Evolutionary conservation across 2,888 invertebrate genomes (phyloP).

Genomic region (Parascotia fuliginaria): DNA sequence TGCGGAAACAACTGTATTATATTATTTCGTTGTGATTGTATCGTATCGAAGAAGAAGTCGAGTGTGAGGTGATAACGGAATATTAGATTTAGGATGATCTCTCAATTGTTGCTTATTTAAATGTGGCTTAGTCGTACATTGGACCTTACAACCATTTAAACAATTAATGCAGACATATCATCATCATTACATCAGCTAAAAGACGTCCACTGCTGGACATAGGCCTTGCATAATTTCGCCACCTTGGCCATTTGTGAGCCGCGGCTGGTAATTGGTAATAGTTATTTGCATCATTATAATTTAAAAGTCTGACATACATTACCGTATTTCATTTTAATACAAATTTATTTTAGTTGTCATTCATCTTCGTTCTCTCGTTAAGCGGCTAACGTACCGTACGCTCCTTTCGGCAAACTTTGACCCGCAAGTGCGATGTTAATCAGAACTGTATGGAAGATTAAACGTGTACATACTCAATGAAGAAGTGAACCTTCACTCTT

Average conservation of each 20-base stretch:
- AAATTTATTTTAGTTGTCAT: too few relatives aligned
- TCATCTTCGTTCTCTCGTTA: too few relatives aligned
- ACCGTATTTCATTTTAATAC: too few relatives aligned
- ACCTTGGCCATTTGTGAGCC: too few relatives aligned
- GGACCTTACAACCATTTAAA: neutral
- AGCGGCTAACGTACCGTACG: too few relatives aligned
- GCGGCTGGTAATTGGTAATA: too few relatives aligned
- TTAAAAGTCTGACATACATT: too few relatives aligned
- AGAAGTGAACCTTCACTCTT: conserved; percentile 13
- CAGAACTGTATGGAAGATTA: conserved; percentile 39
- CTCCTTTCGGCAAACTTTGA: conserved; percentile 25
- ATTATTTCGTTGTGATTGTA: conserved; percentile 8
- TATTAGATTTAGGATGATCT: conserved; percentile 4
- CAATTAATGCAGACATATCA: neutral
- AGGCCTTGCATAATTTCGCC: too few relatives aligned
- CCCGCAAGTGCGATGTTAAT: conserved; percentile 40
- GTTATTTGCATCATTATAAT: too few relatives aligned
- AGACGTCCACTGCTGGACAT: too few relatives aligned
- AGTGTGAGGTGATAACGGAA: conserved; percentile 15
- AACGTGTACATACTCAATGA: conserved; percentile 37
- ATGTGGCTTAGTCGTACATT: neutral
- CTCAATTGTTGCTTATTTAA: neutral
- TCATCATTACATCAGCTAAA: too few relatives aligned
- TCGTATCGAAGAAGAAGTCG: conserved; percentile 17
- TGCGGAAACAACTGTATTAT: conserved; percentile 12